These are phyloP conservation scores for Mycogona germanica DNA, from an alignment of 2,888 invertebrate genomes.

Conservation along the genomic window DNA sequence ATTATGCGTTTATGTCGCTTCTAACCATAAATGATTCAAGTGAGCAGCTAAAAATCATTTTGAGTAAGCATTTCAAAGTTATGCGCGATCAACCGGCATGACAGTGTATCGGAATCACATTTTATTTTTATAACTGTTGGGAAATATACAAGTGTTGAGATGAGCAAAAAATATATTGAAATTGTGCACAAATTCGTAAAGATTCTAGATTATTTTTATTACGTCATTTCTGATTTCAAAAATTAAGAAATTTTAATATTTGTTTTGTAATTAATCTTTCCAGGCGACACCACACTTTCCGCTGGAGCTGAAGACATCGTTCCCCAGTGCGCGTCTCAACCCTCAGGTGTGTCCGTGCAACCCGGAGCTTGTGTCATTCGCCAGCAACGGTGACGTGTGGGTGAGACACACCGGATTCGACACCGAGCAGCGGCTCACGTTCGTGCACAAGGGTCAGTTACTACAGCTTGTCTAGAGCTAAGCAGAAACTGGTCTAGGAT, in stretches of 20 bases:
- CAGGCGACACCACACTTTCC: constrained; percentile 33
- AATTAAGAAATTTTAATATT: neutral
- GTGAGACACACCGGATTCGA: constrained; percentile 48
- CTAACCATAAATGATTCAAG: too few relatives aligned
- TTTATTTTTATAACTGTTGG: too few relatives aligned
- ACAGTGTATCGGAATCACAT: too few relatives aligned
- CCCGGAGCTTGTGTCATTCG: constrained; percentile 72
- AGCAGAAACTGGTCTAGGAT: neutral
- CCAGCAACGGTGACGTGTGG: constrained; percentile 84
- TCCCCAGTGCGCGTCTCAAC: constrained; percentile 54
- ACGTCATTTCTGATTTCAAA: too few relatives aligned
- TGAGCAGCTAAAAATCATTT: too few relatives aligned
- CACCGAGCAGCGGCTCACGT: constrained; percentile 55
- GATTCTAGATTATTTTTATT: too few relatives aligned
- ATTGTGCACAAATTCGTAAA: too few relatives aligned
- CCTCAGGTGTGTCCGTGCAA: constrained; percentile 73
- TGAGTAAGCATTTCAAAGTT: too few relatives aligned
- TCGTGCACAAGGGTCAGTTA: constrained; percentile 47
- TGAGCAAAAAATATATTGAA: neutral
- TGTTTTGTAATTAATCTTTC: constrained; percentile 16
- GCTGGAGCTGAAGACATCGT: constrained; percentile 37
- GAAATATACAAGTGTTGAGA: too few relatives aligned
- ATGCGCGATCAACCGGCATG: too few relatives aligned
- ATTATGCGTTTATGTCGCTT: too few relatives aligned
- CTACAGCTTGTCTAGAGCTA: constrained; percentile 4